Conservation (phyloP, 2,888 invertebrate genomes). For the Hirtodrosophila duncani region DNA sequence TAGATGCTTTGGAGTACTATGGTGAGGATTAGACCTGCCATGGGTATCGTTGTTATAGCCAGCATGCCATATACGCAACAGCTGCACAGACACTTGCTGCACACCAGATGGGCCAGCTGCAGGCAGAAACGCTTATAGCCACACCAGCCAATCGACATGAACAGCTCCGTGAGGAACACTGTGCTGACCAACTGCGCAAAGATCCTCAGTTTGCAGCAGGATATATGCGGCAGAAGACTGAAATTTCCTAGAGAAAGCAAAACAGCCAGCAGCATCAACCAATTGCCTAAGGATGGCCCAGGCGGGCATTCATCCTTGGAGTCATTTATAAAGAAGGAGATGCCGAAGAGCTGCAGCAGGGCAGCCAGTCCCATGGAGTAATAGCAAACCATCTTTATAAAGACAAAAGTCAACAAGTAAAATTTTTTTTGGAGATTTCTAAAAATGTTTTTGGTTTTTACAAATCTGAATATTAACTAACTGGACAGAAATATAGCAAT, state of each 20-base stretch:
- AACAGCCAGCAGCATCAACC: slow-evolving; percentile 22
- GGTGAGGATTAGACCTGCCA: background rate
- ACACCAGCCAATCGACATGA: slow-evolving; percentile 34
- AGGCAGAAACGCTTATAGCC: slow-evolving; percentile 26
- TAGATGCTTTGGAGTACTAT: slow-evolving; percentile 9
- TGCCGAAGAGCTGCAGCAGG: slow-evolving; percentile 36
- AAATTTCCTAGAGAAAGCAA: slow-evolving; percentile 30
- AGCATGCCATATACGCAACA: slow-evolving; percentile 25
- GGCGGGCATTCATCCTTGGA: slow-evolving; percentile 16
- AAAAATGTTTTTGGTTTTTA: too few relatives aligned
- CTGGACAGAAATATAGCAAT: too few relatives aligned
- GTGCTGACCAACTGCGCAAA: slow-evolving; percentile 34
- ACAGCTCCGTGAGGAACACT: slow-evolving; percentile 32
- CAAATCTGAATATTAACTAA: too few relatives aligned
- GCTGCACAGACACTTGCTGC: slow-evolving; percentile 21
- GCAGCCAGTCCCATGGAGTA: slow-evolving; percentile 23
- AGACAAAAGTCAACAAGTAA: slow-evolving; percentile 7
- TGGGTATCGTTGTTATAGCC: background rate
- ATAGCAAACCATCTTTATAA: slow-evolving; percentile 36
- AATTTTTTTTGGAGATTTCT: background rate
- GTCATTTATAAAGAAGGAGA: slow-evolving; percentile 30
- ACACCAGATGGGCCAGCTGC: slow-evolving; percentile 18
- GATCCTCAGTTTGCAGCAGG: background rate
- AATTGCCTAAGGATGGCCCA: slow-evolving; percentile 6
- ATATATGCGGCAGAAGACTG: slow-evolving; percentile 29